A percentile compares a stretch with the other conserved stretches of the same genome.
Conservation (phyloP, 2,797 vertebrate species). For the Takifugu ocellatus region DNA sequence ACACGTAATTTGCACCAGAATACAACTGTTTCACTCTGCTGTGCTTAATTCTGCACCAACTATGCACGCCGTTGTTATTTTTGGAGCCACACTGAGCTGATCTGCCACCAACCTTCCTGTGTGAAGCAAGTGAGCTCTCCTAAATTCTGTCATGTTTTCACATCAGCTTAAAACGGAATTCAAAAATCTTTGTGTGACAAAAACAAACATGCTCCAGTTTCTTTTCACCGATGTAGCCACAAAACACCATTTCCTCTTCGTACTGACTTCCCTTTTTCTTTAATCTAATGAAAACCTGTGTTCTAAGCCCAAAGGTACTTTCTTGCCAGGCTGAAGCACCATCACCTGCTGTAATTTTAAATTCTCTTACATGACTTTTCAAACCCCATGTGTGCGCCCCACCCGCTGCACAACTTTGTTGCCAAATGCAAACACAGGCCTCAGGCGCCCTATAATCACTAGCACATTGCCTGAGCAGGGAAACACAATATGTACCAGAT, state of each 20-base stretch:
- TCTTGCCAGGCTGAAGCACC: background rate
- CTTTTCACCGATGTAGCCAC: background rate
- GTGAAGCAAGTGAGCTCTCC: conserved; percentile 54
- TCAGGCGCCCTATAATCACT: conserved; percentile 66
- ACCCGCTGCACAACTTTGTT: conserved; percentile 43
- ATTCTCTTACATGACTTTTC: conserved; percentile 45
- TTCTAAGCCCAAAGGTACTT: background rate
- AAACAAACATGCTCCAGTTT: conserved; percentile 11
- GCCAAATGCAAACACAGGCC: conserved; percentile 56
- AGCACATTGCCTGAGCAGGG: conserved; percentile 58
- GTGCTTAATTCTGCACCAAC: background rate
- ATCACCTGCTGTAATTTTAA: conserved; percentile 17
- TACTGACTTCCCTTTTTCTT: background rate
- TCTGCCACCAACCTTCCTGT: conserved; percentile 35
- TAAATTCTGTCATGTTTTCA: conserved; percentile 55
- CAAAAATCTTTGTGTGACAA: background rate
- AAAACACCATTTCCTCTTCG: background rate
- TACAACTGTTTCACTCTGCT: conserved; percentile 27
- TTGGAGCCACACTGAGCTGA: conserved; percentile 3
- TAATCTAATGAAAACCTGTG: background rate
- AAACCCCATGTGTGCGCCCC: conserved; percentile 30
- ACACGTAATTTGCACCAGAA: conserved; percentile 25
- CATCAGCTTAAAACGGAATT: conserved; percentile 1
- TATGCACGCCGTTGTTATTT: background rate
- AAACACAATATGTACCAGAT: conserved; percentile 50